These are phyloP conservation scores for Nymphalis urticae DNA, from an alignment of 2,888 invertebrate genomes.

Conservation along the genomic window DNA sequence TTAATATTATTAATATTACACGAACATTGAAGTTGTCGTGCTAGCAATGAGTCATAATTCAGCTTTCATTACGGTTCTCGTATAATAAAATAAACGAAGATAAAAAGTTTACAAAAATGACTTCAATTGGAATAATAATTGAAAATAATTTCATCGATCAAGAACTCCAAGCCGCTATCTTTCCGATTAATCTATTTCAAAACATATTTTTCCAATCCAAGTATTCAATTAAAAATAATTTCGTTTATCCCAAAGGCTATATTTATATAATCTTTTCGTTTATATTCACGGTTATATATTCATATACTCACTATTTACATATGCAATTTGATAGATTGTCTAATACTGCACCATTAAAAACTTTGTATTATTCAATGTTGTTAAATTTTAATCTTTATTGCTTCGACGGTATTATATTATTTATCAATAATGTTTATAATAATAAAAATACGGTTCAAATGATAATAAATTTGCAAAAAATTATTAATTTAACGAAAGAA, in stretches of 20 bases:
- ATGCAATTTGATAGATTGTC: not conserved
- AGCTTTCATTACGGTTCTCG: too few species aligned
- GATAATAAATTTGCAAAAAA: conserved; percentile 30
- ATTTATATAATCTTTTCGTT: conserved; percentile 15
- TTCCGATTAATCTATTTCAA: conserved; percentile 26
- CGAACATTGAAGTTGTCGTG: too few species aligned
- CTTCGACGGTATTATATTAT: conserved; percentile 18
- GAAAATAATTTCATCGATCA: conserved; percentile 28
- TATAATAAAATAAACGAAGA: too few species aligned
- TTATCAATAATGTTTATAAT: conserved; percentile 22
- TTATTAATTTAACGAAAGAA: not conserved
- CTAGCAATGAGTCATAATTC: too few species aligned
- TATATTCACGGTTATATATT: conserved; percentile 3
- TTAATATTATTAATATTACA: too few species aligned
- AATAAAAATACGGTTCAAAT: conserved; percentile 11
- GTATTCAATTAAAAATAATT: conserved; percentile 27
- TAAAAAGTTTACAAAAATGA: conserved; percentile 1
- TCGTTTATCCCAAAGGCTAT: conserved; percentile 24
- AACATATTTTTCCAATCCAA: conserved; percentile 22
- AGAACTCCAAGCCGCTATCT: conserved; percentile 16
- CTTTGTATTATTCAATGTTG: conserved; percentile 2
- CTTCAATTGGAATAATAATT: conserved; percentile 4
- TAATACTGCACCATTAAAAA: not conserved
- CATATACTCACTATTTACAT: conserved; percentile 9
- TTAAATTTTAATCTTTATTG: conserved; percentile 10